phyloP scores from a whole-genome alignment of 2,888 invertebrate genomes.

The Metellina segmentata region DNA sequence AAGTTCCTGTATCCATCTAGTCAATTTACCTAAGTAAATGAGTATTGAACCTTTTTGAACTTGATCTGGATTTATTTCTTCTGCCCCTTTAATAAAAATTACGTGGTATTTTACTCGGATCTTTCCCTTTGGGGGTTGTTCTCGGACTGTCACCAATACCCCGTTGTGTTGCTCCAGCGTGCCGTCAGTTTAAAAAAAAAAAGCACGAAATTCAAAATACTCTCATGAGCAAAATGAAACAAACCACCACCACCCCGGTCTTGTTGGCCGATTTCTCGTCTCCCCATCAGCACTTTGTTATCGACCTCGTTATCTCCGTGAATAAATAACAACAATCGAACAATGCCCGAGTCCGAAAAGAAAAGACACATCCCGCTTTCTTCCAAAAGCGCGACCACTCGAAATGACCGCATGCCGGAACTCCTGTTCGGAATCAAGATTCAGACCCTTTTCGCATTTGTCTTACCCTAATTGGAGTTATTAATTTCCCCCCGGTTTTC shows the following conservation, averaged over 20 bases:
- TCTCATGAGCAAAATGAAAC: not conserved
- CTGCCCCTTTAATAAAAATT: too few relatives aligned
- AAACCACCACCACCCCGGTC: not conserved
- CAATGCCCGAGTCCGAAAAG: constrained; percentile 47
- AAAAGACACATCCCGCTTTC: constrained; percentile 37
- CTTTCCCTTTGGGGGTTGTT: too few relatives aligned
- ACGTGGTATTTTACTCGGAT: too few relatives aligned
- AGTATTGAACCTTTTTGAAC: too few relatives aligned
- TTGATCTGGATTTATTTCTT: too few relatives aligned
- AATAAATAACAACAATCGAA: constrained; percentile 65
- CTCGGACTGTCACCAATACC: too few relatives aligned
- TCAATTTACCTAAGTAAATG: too few relatives aligned
- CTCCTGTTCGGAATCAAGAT: constrained; percentile 53
- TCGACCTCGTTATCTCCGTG: constrained; percentile 62
- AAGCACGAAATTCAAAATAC: too few relatives aligned
- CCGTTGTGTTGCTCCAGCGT: too few relatives aligned
- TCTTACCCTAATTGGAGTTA: constrained; percentile 72
- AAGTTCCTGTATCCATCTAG: too few relatives aligned
- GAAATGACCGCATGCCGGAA: constrained; percentile 51
- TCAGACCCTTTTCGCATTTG: constrained; percentile 55
- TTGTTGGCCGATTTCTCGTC: constrained; percentile 20
- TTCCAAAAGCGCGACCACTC: not conserved
- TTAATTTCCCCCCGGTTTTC: constrained; percentile 60
- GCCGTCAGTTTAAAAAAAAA: too few relatives aligned
- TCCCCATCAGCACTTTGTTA: constrained; percentile 18